Base-by-base conservation (phyloP, 2,888 invertebrate species). In the Orthosia incerta region DNA sequence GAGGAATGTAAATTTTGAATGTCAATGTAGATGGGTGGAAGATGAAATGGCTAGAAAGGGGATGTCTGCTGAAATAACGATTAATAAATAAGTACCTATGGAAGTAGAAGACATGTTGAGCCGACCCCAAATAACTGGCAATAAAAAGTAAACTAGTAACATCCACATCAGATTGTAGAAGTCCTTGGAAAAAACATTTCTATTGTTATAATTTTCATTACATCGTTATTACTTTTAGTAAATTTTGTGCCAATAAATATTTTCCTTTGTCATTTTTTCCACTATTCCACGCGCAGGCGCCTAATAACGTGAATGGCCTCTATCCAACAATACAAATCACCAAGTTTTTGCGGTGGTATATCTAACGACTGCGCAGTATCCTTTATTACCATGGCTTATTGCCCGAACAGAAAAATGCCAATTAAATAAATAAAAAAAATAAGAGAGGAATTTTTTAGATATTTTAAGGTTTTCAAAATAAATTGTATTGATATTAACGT, bases 301-400 rank as follows among this genome's bases (percentile, higher is more conserved):
- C 46, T 48, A 63, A 74, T 74, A 72, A 73, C 73, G 23, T 63
- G 18, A 55, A 74, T 72, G 62, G 74, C n/a, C 16, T 73, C 31
- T 31, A 39, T 53, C 31, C 16, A 46, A 74, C 53, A 74, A 74
- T 39, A 72, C 16, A 72, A 74, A 55, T 62, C 46, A 55, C 46
- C 23, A 39, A 16, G 3, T n/a, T 56, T 56, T 57, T n/a, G 53
- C 62, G 12, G 39, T 73, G 48, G 63, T 63, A 39, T 74, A 73
- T 63, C 18, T 55, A 73, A 74, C 23, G 39, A 55, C 23, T 55
- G 11, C 63, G 74, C 12, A 31, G 31, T 73, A 16, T 46, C 46
- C 16, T 74, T 55, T 74, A 73, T 73, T 39, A 39, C 31, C 13
- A 11, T 7, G 23, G 31, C 20, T 59, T 59, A 12, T 59, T 45